Evolutionary conservation across 37 sponge, comb jelly and placozoan genomes (phyloP), one percentile per base, ranked within the genome.

Genomic region (Bolinopsis microptera): DNA sequence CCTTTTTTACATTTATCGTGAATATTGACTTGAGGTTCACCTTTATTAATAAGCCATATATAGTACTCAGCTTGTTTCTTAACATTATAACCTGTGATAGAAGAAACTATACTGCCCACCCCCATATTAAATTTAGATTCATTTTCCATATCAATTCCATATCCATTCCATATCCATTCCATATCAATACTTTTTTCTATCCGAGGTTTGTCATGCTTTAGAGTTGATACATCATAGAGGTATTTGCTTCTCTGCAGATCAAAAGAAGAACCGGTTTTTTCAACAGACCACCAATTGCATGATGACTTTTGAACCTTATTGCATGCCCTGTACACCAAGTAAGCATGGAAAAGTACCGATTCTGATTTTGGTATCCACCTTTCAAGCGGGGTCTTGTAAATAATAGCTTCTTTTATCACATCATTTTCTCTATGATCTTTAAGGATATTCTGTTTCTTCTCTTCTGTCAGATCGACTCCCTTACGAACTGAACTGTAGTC

Each of bases 341-440:
- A 48, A 13, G 61, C 61, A 48, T 48, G 61, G 13, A 48, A 48
- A 48, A 48, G 13, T 48, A 48, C 13, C 13, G 61, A 18, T 48
- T 48, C 61, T 48, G 61, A 5, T 48, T 48, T 48, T 18, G 61
- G 61, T 18, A 48, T 13, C 61, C 61, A 48, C 61, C 13, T 48
- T 48, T 48, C 61, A 48, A 48, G 75, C 5, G 75, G 75, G 75
- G 75, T 72, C 26, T 28, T 72, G 75, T 72, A 72, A 72, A 72
- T 72, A 23, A 72, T n/a, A 72, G 75, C 75, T 30, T 28, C 75
- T 72, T 28, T 72, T 2, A 72, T 48, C 9, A 48, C 61, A 48
- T 48, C 61, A 48, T 48, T 48, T 13, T 48, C 13, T 48, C 9
- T 13, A 48, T 48, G 61, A 48, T 48, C 9, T 48, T 48, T 48